Evolutionary conservation across 2,888 invertebrate genomes (phyloP), one percentile per base, ranked within the genome.

Genomic region (Antheraea assamensis): DNA sequence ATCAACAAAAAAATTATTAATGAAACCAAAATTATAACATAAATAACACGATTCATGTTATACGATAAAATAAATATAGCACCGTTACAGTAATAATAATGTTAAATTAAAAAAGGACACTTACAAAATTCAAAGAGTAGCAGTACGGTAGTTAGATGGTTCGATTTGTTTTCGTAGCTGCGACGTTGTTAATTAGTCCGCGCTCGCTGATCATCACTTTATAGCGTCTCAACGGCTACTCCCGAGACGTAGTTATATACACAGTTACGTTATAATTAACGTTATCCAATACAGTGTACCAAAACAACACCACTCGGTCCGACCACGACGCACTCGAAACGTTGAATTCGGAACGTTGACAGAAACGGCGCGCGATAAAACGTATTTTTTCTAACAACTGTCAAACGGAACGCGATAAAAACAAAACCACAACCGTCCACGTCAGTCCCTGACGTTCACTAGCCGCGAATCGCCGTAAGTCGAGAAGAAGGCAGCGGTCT

Each of bases 401-500:
- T 92, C 88, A 89, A 87, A 89, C 86, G 86, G 79, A 79, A 83
- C 85, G 84, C 87, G 83, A 82, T 42, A 82, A 87, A 81, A 82
- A 82, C 90, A 81, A 81, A 82, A 78, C 87, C 85, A 87, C 94
- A 89, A 88, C 92, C 92, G 90, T 83, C 89, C 92, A 87, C 94
- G 94, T 89, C 94, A 92, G 92, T 86, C 83, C 83, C 93, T 90
- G 94, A 92, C 94, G 94, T 92, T 90, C 90, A 94, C 94, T 94
- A 93, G 87, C 85, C 92, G 92, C 91, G 91, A 88, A 87, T 90
- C 93, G 92, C 87, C 91, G 61, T 90, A 94, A 94, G 93, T 93
- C 92, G 91, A 90, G 93, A 93, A 94, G 94, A 94, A 94, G 94
- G 94, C 94, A 93, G 94, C 90, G 93, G 92, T 93, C 93, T 93